Conservation (phyloP, 2,797 vertebrate species). For the Pseudochaenichthys georgianus region DNA sequence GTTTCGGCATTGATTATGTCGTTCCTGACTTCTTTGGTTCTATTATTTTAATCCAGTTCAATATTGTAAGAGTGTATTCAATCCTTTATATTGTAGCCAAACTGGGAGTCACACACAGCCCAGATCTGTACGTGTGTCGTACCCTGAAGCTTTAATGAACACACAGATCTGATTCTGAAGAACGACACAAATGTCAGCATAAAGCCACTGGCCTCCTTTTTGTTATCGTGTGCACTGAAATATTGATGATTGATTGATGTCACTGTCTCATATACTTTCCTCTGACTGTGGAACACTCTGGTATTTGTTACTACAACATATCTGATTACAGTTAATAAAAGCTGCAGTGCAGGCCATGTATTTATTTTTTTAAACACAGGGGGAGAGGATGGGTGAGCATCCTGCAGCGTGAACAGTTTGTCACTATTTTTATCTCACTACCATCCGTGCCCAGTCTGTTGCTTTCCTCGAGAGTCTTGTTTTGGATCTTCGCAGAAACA, state of each 20-base stretch:
- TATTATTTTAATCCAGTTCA: neutral
- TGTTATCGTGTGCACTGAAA: conserved; percentile 43
- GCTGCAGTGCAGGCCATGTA: conserved; percentile 20
- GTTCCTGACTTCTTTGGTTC: neutral
- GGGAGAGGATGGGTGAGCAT: conserved; percentile 15
- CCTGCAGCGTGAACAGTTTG: conserved; percentile 21
- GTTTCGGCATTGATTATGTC: neutral
- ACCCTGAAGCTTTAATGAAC: conserved; percentile 28
- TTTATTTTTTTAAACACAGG: neutral
- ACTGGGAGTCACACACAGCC: neutral
- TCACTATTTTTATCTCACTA: conserved; percentile 36
- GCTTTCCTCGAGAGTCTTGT: conserved; percentile 33
- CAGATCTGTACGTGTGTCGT: neutral
- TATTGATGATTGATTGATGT: conserved; percentile 50
- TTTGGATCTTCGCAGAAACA: conserved; percentile 30
- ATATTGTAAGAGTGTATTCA: neutral
- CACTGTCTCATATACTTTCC: conserved; percentile 32
- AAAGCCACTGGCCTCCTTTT: conserved; percentile 46
- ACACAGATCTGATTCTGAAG: conserved; percentile 16
- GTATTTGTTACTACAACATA: conserved; percentile 31
- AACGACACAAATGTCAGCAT: conserved; percentile 35
- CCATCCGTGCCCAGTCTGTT: conserved; percentile 17
- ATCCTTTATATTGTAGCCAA: neutral
- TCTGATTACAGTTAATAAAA: conserved; percentile 37
- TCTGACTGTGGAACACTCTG: conserved; percentile 28